Percentiles rank a stretch among this genome's conserved stretches.
Conservation (phyloP, 2,888 invertebrate genomes). For the Pycnomerus fuliginosus region DNA sequence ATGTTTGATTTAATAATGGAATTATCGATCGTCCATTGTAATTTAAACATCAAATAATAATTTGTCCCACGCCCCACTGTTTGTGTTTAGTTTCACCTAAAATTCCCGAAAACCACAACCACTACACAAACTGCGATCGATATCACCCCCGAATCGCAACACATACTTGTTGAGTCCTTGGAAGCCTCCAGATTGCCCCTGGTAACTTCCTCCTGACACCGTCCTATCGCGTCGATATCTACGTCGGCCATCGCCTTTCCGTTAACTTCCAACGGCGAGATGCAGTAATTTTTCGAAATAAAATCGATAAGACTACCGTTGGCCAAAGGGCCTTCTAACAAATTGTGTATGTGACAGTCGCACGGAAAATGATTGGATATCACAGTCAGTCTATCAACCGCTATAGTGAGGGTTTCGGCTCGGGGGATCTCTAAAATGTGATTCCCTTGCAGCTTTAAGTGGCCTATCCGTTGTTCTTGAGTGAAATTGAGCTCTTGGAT, state of each 20-base stretch:
- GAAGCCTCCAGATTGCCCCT: constrained; percentile 65
- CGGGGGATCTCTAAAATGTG: constrained; percentile 78
- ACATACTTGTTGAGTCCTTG: constrained; percentile 36
- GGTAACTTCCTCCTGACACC: constrained; percentile 68
- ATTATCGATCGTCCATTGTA: too few species aligned
- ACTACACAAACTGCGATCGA: constrained; percentile 27
- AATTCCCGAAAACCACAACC: constrained; percentile 28
- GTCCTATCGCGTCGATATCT: constrained; percentile 65
- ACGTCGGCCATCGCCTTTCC: constrained; percentile 72
- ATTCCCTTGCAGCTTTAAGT: constrained; percentile 76
- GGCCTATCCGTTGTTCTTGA: constrained; percentile 69
- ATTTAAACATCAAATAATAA: too few species aligned
- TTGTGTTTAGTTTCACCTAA: constrained; percentile 44
- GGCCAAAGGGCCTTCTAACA: constrained; percentile 74
- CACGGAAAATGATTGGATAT: constrained; percentile 83
- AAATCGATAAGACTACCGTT: constrained; percentile 67
- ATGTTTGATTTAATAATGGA: too few species aligned
- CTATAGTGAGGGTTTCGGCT: constrained; percentile 65
- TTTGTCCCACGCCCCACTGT: too few species aligned
- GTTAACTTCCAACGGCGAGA: constrained; percentile 81
- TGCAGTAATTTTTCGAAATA: constrained; percentile 76
- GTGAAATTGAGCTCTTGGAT: constrained; percentile 74
- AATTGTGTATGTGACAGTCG: constrained; percentile 78
- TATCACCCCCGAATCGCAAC: constrained; percentile 22
- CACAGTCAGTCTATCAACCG: constrained; percentile 71